Conservation (phyloP, 2,888 invertebrate species). For the Minunthozetes semirufus region DNA sequence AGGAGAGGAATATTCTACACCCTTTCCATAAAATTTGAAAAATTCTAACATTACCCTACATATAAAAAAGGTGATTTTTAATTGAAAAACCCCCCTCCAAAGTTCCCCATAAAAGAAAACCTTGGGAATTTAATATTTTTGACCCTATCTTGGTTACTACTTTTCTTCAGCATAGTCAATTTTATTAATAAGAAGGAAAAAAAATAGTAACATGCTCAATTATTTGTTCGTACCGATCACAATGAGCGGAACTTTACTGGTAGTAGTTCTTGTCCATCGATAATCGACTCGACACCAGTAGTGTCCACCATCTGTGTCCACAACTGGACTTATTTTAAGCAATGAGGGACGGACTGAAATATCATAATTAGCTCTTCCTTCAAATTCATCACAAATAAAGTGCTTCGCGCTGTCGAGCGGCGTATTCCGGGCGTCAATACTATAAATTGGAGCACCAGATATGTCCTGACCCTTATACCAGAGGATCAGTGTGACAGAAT, state of each 20-base stretch:
- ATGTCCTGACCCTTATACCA: slow-evolving; percentile 38
- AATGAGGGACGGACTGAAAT: slow-evolving; percentile 28
- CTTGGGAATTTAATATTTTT: too few species aligned
- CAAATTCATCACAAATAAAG: slow-evolving; percentile 24
- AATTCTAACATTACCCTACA: too few species aligned
- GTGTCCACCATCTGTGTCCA: slow-evolving; percentile 15
- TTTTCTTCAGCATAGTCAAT: too few species aligned
- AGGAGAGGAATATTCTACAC: too few species aligned
- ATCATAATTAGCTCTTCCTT: slow-evolving; percentile 16
- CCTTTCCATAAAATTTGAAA: too few species aligned
- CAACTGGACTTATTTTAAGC: background rate
- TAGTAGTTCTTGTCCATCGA: slow-evolving; percentile 35
- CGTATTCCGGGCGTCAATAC: slow-evolving; percentile 33
- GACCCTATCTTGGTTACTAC: too few species aligned
- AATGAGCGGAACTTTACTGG: slow-evolving; percentile 31
- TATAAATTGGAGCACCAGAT: slow-evolving; percentile 38
- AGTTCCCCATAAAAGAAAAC: too few species aligned
- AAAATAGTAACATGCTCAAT: too few species aligned
- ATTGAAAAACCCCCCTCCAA: too few species aligned
- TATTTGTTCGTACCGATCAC: slow-evolving; percentile 34
- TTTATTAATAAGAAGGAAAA: too few species aligned
- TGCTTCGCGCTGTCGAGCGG: slow-evolving; percentile 33
- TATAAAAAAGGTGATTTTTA: too few species aligned
- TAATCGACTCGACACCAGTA: slow-evolving; percentile 38
- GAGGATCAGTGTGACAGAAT: slow-evolving; percentile 36